phyloP scores from a whole-genome alignment of 1,140 invertebrate genomes.

The Drosophila novamexicana region DNA sequence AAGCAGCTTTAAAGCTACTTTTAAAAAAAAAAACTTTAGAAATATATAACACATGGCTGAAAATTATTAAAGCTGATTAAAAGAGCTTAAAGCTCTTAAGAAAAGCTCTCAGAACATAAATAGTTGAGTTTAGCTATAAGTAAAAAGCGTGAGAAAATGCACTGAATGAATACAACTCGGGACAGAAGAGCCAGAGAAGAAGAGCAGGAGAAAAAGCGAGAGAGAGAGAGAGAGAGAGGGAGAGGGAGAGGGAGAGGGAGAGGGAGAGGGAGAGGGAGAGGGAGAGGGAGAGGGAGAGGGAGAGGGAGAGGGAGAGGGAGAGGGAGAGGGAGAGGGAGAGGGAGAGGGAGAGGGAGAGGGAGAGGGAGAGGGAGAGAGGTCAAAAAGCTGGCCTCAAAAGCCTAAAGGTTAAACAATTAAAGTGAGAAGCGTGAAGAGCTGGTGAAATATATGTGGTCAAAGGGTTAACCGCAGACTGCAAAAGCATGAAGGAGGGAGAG shows the following conservation, averaged over 20 bases:
- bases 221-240: neutral
- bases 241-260: neutral
- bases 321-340: neutral
- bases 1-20: neutral
- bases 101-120: too few species aligned
- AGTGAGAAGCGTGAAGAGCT: slow-evolving; percentile 13
- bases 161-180: too few species aligned
- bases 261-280: neutral
- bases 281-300: neutral
- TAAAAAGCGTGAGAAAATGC: too few species aligned
- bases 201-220: neutral
- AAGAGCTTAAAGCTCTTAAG: too few species aligned
- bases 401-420: neutral
- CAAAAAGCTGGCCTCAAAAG: too few species aligned
- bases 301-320: neutral
- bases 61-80: too few species aligned
- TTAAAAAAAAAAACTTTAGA: too few species aligned
- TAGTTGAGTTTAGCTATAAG: too few species aligned
- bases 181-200: too few species aligned
- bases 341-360: neutral
- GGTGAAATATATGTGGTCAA: neutral
- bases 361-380: neutral
- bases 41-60: too few species aligned
- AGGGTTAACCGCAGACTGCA: slow-evolving; percentile 7
- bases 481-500: neutral